A percentile compares a stretch with the other conserved stretches of the same genome.
phyloP scores from a whole-genome alignment of 2,113 vertebrate species.

The Thunnus maccoyii region DNA sequence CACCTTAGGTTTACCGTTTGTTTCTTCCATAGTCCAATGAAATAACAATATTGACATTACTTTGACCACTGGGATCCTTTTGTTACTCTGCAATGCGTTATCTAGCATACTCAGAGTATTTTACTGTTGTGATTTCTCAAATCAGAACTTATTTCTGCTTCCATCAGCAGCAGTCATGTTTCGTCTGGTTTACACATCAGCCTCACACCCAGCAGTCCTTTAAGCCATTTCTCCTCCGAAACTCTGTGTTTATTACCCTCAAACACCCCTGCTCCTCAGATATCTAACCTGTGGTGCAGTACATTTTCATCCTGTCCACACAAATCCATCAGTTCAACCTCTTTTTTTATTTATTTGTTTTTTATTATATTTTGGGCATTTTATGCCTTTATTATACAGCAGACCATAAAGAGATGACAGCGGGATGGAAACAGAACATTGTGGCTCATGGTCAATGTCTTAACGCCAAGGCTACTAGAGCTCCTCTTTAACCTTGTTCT shows the following conservation, averaged over 20 bases:
- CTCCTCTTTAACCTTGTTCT: too few relatives aligned
- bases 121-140: neutral
- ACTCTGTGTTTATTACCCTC: neutral
- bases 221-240: neutral
- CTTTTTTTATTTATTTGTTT: neutral
- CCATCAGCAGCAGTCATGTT: too few relatives aligned
- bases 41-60: neutral
- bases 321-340: neutral
- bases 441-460: too few relatives aligned
- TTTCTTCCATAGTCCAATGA: neutral
- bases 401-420: too few relatives aligned
- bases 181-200: neutral
- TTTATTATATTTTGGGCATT: neutral
- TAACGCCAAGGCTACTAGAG: too few relatives aligned
- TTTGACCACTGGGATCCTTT: neutral
- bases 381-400: too few relatives aligned
- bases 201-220: neutral
- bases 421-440: too few relatives aligned
- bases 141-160: neutral
- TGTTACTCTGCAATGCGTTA: too few relatives aligned
- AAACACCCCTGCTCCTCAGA: too few relatives aligned
- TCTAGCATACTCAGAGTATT: neutral
- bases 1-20: neutral
- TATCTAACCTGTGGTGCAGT: too few relatives aligned
- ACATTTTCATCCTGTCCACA: too few relatives aligned